Evolutionary conservation across 2,797 vertebrate genomes (phyloP), one percentile per base, ranked within the genome.

Genomic region (Ceryle rudis): DNA sequence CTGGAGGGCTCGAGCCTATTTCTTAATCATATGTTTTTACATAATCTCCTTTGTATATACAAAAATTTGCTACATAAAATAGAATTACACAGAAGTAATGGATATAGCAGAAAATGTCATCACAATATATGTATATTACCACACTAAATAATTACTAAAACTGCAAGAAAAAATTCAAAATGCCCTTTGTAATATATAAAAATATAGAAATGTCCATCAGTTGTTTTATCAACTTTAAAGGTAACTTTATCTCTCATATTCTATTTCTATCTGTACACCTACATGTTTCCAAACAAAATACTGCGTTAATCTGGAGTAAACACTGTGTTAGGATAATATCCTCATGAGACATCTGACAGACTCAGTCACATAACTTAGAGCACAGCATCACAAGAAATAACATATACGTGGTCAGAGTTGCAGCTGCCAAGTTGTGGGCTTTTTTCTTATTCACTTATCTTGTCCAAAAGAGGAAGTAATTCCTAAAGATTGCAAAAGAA

Each of bases 171-270:
- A 86, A 67, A 42, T 81, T 96, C 31, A 64, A 92, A 97, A 97
- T 97, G 95, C 95, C 94, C 96, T 94, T 97, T 93, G 93, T 86
- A 94, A 90, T 75, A 92, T 90, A 96, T 84, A 95, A 96, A 97
- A 96, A 96, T 95, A 97, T 51, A 95, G 86, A 95, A 73, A 92
- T 47, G 83, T 94, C 82, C 83, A 95, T 93, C 80, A 69, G 42
- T 94, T 92, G 71, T 89, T 90, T 92, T 47, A 89, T 84, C 67
- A 49, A 55, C 47, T 92, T 86, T 80, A 70, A 95, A 87, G 75
- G 74, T 94, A 86, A 86, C 62, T 78, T 92, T 91, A 3, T 65
- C 79, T 95, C 78, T 89, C 69, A 31, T 72, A 72, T 25, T 91
- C 85, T 89, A 60, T 47, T 25, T 91, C 85, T 89, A 60, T 47